Evolutionary conservation across 1,140 invertebrate species (phyloP).

Genomic region (Bathynomus jamesi): DNA sequence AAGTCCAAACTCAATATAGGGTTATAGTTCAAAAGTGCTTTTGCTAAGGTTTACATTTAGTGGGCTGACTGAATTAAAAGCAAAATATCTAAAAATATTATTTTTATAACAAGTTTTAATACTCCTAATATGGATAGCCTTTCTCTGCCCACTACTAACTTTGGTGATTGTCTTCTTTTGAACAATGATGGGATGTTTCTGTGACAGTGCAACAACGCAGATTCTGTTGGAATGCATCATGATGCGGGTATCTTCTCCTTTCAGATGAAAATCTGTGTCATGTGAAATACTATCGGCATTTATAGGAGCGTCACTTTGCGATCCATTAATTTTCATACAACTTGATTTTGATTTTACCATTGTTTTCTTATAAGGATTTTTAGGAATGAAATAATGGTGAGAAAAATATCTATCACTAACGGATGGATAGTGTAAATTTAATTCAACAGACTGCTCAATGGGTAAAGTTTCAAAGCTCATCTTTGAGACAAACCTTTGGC

Average conservation of each 20-base stretch:
- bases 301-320: neutral
- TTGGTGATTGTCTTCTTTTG: neutral
- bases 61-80: too few species aligned
- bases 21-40: too few species aligned
- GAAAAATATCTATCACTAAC: constrained; percentile 13
- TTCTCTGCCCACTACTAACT: neutral
- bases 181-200: constrained; percentile 6
- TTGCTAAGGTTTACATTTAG: too few species aligned
- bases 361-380: neutral
- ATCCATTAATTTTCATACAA: neutral
- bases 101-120: too few species aligned
- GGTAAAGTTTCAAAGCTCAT: neutral
- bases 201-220: constrained; percentile 4
- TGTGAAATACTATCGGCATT: neutral
- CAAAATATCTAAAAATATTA: too few species aligned
- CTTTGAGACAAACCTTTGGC: too few species aligned
- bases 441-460: constrained; percentile 11
- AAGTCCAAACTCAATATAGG: too few species aligned
- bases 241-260: constrained; percentile 5
- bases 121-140: too few species aligned
- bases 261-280: neutral
- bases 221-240: constrained; percentile 15
- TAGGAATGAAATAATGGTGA: constrained; percentile 15
- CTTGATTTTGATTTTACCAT: neutral
- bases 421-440: constrained; percentile 2